Evolutionary conservation across 37 sponge, comb jelly and placozoan species (phyloP), one percentile per base, ranked within the genome.

Genomic region (Spongia lamella): DNA sequence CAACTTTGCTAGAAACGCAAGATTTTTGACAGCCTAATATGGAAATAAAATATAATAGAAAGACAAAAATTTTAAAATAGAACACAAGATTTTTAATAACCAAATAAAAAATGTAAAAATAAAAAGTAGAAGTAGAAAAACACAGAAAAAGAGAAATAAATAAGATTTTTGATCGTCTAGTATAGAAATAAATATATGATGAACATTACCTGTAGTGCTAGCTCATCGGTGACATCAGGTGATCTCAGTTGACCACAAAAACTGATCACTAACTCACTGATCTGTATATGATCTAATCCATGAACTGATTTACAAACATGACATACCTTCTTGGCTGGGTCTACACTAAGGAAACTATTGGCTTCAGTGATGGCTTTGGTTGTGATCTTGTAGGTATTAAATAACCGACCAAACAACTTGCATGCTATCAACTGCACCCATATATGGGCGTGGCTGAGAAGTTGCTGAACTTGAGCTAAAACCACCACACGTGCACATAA

Each of bases 371-470:
- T 43, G 7, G 9, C 47, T 13, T 43, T 9, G n/a, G n/a, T n/a
- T 43, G 47, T 79, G 15, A 75, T 69, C 0, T 75, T 57, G 72
- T 75, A 89, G 11, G 76, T 57, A 5, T 92, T 63, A 66, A 93
- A 93, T 30, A 93, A 70, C 0, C 73, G 53, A 6, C 94, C 92
- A 39, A 86, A 79, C 40, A 93, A 72, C 26, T 49, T 80, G 37
- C 60, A 78, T 22, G 87, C 40, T 0, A 66, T 31, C 14, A 89
- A 72, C 30, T 78, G 69, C n/a, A 93, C 88, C 94, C 94, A 93
- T 3, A 76, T 40, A 43, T 93, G 94, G 25, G 94, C 84, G 72
- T 93, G 84, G 49, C 79, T 76, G 58, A 93, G 36, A 13, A 81
- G 75, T 7, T 2, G 6, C 32, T 77, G 60, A 3, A 79, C 74